A percentile compares a stretch with the other conserved stretches of the same genome.
phyloP scores from a whole-genome alignment of 2,797 vertebrate species.

The Silurus lanzhouensis region DNA sequence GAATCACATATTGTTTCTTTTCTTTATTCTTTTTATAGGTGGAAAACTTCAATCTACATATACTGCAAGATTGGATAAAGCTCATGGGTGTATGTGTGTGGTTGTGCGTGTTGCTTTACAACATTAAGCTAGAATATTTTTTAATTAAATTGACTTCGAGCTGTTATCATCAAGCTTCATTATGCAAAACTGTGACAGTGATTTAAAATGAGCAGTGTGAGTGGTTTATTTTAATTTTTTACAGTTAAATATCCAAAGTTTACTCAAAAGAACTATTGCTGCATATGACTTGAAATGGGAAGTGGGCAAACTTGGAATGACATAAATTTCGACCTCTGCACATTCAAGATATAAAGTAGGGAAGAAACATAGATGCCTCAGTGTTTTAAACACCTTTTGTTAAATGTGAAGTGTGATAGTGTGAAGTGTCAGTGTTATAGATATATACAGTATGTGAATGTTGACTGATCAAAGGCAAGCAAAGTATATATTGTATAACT shows the following conservation, averaged over 20 bases:
- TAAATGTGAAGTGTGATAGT: background rate
- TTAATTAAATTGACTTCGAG: background rate
- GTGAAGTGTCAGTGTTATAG: background rate
- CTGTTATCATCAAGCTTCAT: background rate
- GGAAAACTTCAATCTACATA: conserved; percentile 29
- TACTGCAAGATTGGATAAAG: background rate
- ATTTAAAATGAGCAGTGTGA: background rate
- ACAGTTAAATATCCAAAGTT: background rate
- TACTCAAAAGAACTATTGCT: background rate
- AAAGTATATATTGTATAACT: background rate
- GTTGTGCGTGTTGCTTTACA: background rate
- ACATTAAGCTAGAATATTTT: background rate
- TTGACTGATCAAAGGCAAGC: background rate
- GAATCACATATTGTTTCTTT: background rate
- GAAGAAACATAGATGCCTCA: background rate
- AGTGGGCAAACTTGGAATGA: background rate
- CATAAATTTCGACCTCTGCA: background rate
- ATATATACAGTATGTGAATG: background rate
- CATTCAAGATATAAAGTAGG: background rate
- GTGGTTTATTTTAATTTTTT: background rate
- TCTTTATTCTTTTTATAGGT: conserved; percentile 21
- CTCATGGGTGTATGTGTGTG: background rate
- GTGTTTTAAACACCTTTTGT: background rate
- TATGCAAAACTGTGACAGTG: background rate
- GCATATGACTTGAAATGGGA: background rate